A percentile compares a stretch with the other conserved stretches of the same genome.
Evolutionary conservation across 2,113 vertebrate species (phyloP).

Genomic region (Grammomys dolichurus): DNA sequence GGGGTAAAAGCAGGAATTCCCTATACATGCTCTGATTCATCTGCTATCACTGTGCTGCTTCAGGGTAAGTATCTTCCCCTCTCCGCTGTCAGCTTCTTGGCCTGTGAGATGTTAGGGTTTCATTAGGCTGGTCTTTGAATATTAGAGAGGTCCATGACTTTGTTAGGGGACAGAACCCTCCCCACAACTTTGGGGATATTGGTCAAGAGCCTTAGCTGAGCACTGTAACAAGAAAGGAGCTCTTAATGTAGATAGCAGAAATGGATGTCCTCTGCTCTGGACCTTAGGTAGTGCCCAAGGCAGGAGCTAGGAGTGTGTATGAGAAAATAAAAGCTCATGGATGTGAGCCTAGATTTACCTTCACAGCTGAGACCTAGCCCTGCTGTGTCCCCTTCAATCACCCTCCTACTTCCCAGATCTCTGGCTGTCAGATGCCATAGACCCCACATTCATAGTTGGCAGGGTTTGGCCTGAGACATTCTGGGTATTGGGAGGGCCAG

Average conservation of each 20-base stretch:
- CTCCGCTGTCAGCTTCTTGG: neutral
- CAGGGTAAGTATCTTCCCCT: neutral
- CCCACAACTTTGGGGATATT: neutral
- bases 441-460: neutral
- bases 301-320: accelerated
- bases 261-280: neutral
- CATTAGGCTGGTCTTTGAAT: neutral
- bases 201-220: neutral
- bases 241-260: neutral
- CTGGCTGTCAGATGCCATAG: neutral
- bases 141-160: neutral
- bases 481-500: neutral
- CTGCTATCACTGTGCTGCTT: neutral
- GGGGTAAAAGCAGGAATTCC: no score
- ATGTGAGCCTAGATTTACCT: neutral
- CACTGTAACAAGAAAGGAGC: no score
- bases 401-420: neutral
- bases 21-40: neutral
- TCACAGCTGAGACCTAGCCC: neutral
- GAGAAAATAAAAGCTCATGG: neutral
- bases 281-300: neutral
- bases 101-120: neutral
- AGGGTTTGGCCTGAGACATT: neutral
- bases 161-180: neutral
- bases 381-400: neutral